Base-by-base conservation (phyloP, 2,797 vertebrate genomes). In the Gambusia yucatana region DNA sequence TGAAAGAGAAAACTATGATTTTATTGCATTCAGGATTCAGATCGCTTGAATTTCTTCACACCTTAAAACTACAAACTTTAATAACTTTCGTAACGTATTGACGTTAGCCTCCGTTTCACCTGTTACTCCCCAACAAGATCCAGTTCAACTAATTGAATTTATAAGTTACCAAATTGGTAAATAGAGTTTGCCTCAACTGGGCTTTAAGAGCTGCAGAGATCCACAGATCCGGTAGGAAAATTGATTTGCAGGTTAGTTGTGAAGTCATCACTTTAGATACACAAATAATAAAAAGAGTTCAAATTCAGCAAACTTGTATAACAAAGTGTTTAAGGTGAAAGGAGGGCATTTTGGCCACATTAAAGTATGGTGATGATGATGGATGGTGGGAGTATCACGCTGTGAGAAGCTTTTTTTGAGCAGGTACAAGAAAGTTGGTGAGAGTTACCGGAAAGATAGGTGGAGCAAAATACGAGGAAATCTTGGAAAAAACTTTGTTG, bases 1-100 rank as follows among this genome's bases (percentile, higher is more conserved):
- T 43, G 59, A 79, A 84, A 61, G 4, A n/a, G 30, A 81, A 67
- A 81, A 33, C 11, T 55, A 20, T 61, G 13, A 69, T 33, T 41
- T 72, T 67, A 73, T n/a, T 74, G n/a, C 22, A 77, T 25, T 67
- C 50, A 55, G 48, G 33, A 69, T 41, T 69, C 39, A 69, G 1
- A 25, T 25, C 3, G 2, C 10, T 5, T 41, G 20, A 25, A 25
- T 67, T 28, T 67, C 17, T 22, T 67, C 63, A 25, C 33, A 25
- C 22, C 3, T 20, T 10, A 25, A 69, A 67, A 10, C 63, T 3
- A 41, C 63, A 67, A 44, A 43, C 25, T 69, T 69, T 43, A 25
- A n/a, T 44, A 16, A 13, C 41, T n/a, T 10, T 69, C 0, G 13
- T 69, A 5, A 8, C 1, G 2, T 25, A 7, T 16, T 67, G 14